Evolutionary conservation across 2,113 vertebrate genomes (phyloP), one percentile per base, ranked within the genome.

Genomic region (Chaetorhynchus papuensis): DNA sequence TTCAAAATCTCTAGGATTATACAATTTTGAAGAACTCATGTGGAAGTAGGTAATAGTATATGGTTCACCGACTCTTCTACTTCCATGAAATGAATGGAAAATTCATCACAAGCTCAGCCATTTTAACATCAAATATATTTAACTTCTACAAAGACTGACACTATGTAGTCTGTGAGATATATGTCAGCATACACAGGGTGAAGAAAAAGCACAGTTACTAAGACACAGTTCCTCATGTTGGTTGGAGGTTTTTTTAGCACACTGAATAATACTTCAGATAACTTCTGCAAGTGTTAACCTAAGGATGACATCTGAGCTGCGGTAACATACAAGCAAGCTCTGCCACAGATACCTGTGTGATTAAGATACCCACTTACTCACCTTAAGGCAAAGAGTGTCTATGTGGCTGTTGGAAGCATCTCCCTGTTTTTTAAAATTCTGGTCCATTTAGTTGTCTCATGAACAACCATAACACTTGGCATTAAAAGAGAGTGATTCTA

Each of bases 201-300:
- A 61, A 66, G 30, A 54, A 19, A 77, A 45, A 86, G 30, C 26
- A 61, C 42, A 15, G 3, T 65, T 79, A 50, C 26, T 41, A 70
- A 47, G 33, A 74, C 23, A 54, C 9, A 53, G 21, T 26, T 90
- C 21, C 18, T 80, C 11, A 10, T 21, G 10, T n/a, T 56, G 72
- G 3, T 8, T 68, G 10, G 2, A 1, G 0, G 0, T 9, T 37
- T 63, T 70, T 76, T 59, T 39, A 79, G 45, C 19, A 64, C 13
- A 23, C 11, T 53, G 44, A 64, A 39, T 41, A 79, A 15, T 42
- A 64, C 6, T 59, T 15, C 41, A 37, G 8, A 27, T 20, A 87
- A 52, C 11, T 18, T 44, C 30, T 50, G 15, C 27, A 71, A 63
- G 9, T 26, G 10, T 15, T 71, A 81, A 13, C n/a, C 9, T 21